Percentiles rank a stretch among this genome's conserved stretches.
Conservation (phyloP, 2,797 vertebrate genomes). For the Acestrorhynchus altus region DNA sequence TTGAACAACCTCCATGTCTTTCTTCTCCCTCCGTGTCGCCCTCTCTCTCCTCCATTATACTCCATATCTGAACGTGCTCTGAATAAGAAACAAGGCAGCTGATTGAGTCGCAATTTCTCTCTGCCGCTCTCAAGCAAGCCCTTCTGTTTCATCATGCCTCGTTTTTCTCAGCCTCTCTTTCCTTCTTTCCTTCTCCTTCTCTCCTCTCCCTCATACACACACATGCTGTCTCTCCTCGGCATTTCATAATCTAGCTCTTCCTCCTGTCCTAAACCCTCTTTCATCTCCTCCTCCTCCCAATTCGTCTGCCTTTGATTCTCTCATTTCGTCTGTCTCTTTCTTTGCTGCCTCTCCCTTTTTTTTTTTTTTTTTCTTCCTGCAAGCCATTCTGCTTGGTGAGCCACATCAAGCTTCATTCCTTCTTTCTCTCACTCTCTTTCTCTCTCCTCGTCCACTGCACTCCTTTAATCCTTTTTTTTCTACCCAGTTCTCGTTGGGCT, state of each 20-base stretch:
- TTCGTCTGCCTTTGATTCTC: slow-evolving; percentile 54
- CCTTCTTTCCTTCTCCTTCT: slow-evolving; percentile 6
- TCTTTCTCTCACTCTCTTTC: not conserved
- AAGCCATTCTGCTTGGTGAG: slow-evolving; percentile 27
- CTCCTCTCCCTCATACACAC: slow-evolving; percentile 38
- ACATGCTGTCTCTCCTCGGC: slow-evolving; percentile 29
- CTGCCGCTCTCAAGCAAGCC: slow-evolving; percentile 49
- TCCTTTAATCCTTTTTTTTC: slow-evolving; percentile 35
- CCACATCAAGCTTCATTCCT: not conserved
- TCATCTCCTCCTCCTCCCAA: slow-evolving; percentile 54
- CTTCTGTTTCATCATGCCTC: slow-evolving; percentile 55
- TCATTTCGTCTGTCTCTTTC: slow-evolving; percentile 53
- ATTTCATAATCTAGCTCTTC: slow-evolving; percentile 49
- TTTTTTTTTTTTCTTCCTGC: too few species aligned
- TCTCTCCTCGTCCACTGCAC: slow-evolving; percentile 33
- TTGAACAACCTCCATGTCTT: slow-evolving; percentile 49
- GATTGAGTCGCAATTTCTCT: slow-evolving; percentile 61
- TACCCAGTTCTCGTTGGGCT: slow-evolving; percentile 30
- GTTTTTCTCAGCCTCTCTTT: slow-evolving; percentile 22
- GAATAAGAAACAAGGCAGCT: slow-evolving; percentile 60
- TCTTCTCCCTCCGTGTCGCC: slow-evolving; percentile 29
- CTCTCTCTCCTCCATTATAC: slow-evolving; percentile 41
- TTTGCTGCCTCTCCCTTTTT: slow-evolving; percentile 32
- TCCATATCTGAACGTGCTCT: slow-evolving; percentile 53
- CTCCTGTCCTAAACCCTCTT: slow-evolving; percentile 55